Base-by-base conservation (phyloP, 2,888 invertebrate genomes). In the Drosophila stalkeri region DNA sequence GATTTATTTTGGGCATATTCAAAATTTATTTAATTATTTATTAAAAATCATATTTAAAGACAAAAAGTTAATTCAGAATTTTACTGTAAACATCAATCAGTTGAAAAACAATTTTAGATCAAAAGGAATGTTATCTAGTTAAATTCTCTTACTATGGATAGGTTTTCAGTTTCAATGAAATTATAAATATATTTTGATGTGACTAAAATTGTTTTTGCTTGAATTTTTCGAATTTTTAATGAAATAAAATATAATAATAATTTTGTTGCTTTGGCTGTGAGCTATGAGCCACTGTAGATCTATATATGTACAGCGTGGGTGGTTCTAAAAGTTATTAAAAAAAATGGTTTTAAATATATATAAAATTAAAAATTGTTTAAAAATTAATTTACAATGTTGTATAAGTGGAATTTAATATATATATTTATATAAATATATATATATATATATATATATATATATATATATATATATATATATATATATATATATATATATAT, bases 281-380 rank as follows among this genome's bases (percentile, higher is more conserved):
- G 9, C 47, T 27, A 9, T n/a, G 27, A 27, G n/a, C 47, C 27
- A 47, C 47, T 35, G 18, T 20, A 46, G 8, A 4, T 33, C n/a
- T 35, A 35, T 37, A 23, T 33, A 47, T 63, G 20, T 18, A 49
- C 35, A n/a, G 70, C n/a, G 27, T 69, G 71, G 69, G 56, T 62
- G 56, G 69, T 56, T 41, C 63, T 63, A 52, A 51, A 41, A 57
- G 56, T 71, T 37, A 27, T 39, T n/a, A n/a, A n/a, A 35, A 18
- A 47, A 55, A 54, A 46, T 47, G 16, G 46, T n/a, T 2, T n/a
- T 9, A 41, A 43, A 54, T 35, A 64, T 56, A 23, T 27, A 47
- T 61, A 51, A 56, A 27, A 35, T n/a, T 35, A 8, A 54, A 37
- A 31, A n/a, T 9, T 27, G 3, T 23, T 12, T 31, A 2, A 18